A percentile compares a stretch with the other conserved stretches of the same genome.
Evolutionary conservation across 2,888 invertebrate genomes (phyloP).

Genomic region (Brachynemurus nebulosus): DNA sequence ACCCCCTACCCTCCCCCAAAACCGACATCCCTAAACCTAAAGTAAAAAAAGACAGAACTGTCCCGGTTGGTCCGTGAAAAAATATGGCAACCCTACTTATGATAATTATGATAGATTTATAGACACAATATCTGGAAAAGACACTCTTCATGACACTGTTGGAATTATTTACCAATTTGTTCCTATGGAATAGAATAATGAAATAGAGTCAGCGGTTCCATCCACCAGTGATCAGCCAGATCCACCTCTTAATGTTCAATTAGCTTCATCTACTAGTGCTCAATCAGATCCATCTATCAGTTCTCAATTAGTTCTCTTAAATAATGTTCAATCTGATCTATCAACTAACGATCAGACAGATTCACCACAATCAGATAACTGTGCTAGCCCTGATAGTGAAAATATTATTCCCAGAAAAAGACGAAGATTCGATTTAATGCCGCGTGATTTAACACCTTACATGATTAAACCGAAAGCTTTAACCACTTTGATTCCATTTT

Average conservation of each 20-base stretch:
- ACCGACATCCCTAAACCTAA: too few relatives aligned
- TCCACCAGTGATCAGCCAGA: background rate
- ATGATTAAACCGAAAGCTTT: conserved; percentile 9
- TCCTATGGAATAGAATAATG: background rate
- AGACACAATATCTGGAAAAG: conserved; percentile 19
- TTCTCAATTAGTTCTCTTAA: background rate
- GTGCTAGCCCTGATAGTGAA: background rate
- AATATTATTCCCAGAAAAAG: background rate
- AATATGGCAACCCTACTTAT: too few relatives aligned
- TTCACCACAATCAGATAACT: conserved; percentile 1
- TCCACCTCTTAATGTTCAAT: background rate
- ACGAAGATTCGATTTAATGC: conserved; percentile 6
- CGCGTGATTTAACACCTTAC: conserved; percentile 4
- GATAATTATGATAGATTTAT: conserved; percentile 21
- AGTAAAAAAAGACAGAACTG: too few relatives aligned
- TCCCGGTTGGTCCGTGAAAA: too few relatives aligned
- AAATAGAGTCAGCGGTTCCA: background rate
- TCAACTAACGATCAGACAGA: background rate
- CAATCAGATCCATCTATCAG: background rate
- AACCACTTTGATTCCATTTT: background rate
- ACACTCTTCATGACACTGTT: conserved; percentile 20
- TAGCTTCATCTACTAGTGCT: conserved; percentile 1
- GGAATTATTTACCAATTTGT: conserved; percentile 19
- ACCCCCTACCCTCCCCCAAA: too few relatives aligned
- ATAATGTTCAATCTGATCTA: background rate